Base-by-base conservation (phyloP, 2,797 vertebrate species). In the Semaprochilodus insignis region DNA sequence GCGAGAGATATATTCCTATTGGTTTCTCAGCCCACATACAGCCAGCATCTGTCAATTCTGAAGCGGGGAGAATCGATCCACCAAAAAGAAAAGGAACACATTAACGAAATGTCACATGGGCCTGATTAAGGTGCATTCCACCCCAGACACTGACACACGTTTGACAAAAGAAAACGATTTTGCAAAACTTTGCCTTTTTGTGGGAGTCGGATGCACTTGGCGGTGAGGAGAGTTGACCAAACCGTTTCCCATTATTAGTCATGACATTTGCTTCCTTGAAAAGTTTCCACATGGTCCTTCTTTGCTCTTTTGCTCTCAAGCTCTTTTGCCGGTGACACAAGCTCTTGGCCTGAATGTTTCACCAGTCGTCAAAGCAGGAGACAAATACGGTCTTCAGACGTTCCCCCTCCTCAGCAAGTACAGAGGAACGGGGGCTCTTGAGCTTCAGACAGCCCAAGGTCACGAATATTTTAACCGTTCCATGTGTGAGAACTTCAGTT, bases 231-330 rank as follows among this genome's bases (percentile, higher is more conserved):
- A 34, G 59, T 72, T 36, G 57, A 40, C 62, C 60, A 83, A 86
- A 65, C 62, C 23, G 66, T 72, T 83, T 85, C 63, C 80, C 57
- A 67, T 88, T 88, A 83, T 85, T 82, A 83, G 78, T 85, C 85
- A 69, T 81, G 85, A 84, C 81, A 77, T 87, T 84, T 89, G 80
- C 86, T 89, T 87, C 88, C 85, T 79, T 85, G 88, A 87, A 87
- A 87, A 86, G 80, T 73, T 84, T 88, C 86, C 84, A 84, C 84
- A 82, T 80, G 79, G 82, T 27, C 71, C 72, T 66, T 77, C 67
- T 78, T 72, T 54, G 40, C 66, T 54, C 57, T 73, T 52, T 69
- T 52, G 60, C 55, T 51, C 67, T 78, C 67, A 34, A 83, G 54
- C 69, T 78, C 23, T 63, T 27, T 63, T 17, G 21, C 59, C 52